Conservation (phyloP, 1,140 invertebrate species). For the Pygmarrhopalites habei region DNA sequence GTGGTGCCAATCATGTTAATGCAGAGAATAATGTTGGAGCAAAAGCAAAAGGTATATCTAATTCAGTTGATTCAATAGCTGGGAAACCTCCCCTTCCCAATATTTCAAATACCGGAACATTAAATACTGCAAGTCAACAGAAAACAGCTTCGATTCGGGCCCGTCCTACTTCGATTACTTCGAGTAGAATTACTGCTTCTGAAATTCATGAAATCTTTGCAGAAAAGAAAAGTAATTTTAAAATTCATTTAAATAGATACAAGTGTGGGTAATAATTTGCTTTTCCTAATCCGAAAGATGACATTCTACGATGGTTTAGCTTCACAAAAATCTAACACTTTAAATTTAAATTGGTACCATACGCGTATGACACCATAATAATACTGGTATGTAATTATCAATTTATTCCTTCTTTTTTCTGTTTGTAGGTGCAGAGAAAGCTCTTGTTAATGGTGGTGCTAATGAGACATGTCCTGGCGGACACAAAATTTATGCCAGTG, state of each 20-base stretch:
- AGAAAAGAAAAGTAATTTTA: no score
- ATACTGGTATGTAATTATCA: no score
- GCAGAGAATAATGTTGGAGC: slow-evolving; percentile 14
- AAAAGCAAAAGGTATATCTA: slow-evolving; percentile 45
- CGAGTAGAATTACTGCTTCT: slow-evolving; percentile 75
- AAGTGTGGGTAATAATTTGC: no score
- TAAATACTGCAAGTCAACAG: slow-evolving; percentile 50
- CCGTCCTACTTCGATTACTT: slow-evolving; percentile 73
- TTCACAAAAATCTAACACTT: no score
- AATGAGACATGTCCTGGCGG: slow-evolving; percentile 45
- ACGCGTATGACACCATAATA: no score
- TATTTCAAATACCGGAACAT: slow-evolving; percentile 1
- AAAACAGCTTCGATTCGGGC: slow-evolving; percentile 77
- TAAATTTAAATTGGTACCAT: no score
- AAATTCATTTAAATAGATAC: no score
- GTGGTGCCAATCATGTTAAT: no score
- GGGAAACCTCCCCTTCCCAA: slow-evolving; percentile 39
- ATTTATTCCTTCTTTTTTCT: no score
- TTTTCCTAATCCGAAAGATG: no score
- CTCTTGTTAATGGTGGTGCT: slow-evolving; percentile 51
- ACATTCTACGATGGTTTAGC: no score
- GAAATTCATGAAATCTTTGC: slow-evolving; percentile 86
- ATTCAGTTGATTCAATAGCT: slow-evolving; percentile 66
- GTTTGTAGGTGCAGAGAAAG: no score
- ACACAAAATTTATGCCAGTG: slow-evolving; percentile 78